A percentile compares a stretch with the other conserved stretches of the same genome.
Evolutionary conservation across 2,113 vertebrate genomes (phyloP).

Genomic region (Cephalopholis sonnerati): DNA sequence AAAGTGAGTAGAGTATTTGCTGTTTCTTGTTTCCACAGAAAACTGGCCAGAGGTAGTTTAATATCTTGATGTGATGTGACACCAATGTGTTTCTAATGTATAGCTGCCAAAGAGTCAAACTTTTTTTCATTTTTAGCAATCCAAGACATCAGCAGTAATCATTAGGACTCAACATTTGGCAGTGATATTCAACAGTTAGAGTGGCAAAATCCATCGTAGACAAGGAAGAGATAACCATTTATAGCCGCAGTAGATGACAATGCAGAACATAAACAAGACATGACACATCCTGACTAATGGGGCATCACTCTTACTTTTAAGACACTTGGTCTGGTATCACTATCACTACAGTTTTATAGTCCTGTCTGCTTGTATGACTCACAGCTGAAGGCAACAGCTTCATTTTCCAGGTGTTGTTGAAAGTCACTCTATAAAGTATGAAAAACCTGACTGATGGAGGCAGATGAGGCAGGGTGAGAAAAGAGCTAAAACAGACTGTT

Average conservation of each 20-base stretch:
- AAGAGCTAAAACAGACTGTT: constrained; percentile 7
- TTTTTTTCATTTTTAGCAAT: not conserved
- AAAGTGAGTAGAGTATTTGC: not conserved
- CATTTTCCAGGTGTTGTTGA: constrained; percentile 19
- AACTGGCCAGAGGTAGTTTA: constrained; percentile 2
- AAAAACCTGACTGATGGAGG: not conserved
- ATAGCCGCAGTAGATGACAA: not conserved
- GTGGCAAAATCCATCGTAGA: not conserved
- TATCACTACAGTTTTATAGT: not conserved
- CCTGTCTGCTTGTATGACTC: not conserved
- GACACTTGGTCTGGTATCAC: not conserved
- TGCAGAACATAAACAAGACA: not conserved
- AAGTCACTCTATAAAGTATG: not conserved
- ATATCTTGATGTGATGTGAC: constrained; percentile 18
- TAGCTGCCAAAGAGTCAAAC: constrained; percentile 6
- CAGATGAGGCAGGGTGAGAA: not conserved
- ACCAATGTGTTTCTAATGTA: constrained; percentile 5
- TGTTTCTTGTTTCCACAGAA: constrained; percentile 9
- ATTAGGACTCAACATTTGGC: not conserved
- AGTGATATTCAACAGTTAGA: not conserved
- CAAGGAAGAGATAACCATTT: constrained; percentile 2
- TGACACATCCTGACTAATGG: constrained; percentile 1
- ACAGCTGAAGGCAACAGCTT: constrained; percentile 12
- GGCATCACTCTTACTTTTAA: not conserved
- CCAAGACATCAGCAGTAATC: not conserved